Percentiles rank a stretch among this genome's conserved stretches.
Conservation (phyloP, 2,113 vertebrate species). For the Solea solea region DNA sequence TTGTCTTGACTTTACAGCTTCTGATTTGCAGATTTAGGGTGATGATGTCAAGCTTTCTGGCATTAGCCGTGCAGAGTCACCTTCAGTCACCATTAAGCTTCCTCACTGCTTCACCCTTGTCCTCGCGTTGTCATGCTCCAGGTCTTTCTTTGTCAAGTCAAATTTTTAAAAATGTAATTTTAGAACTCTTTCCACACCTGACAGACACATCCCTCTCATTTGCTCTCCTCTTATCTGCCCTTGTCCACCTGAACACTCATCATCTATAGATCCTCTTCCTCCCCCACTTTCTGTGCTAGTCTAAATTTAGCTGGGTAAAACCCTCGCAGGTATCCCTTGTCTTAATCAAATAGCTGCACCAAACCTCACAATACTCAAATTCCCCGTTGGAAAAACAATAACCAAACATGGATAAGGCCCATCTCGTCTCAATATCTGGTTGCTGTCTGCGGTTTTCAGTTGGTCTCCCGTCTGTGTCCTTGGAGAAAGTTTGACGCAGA, state of each 20-base stretch:
- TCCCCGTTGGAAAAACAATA: slow-evolving; percentile 47
- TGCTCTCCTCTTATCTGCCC: slow-evolving; percentile 21
- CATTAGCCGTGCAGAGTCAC: slow-evolving; percentile 40
- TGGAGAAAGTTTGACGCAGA: slow-evolving; percentile 27
- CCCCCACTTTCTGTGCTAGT: slow-evolving; percentile 20
- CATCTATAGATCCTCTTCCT: slow-evolving; percentile 18
- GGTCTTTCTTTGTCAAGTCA: not conserved
- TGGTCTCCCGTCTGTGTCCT: slow-evolving; percentile 34
- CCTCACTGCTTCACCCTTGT: slow-evolving; percentile 17
- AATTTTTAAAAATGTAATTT: too few relatives aligned
- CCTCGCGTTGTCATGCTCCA: not conserved
- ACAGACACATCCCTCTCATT: not conserved
- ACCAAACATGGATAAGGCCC: slow-evolving; percentile 5
- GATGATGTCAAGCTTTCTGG: slow-evolving; percentile 50
- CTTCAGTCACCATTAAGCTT: slow-evolving; percentile 38
- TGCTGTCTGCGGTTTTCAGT: slow-evolving; percentile 49
- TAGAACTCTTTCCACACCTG: not conserved
- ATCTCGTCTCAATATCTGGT: slow-evolving; percentile 37
- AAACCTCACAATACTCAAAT: slow-evolving; percentile 47
- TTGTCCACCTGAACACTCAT: slow-evolving; percentile 28
- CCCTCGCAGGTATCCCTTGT: slow-evolving; percentile 24
- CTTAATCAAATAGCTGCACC: slow-evolving; percentile 50
- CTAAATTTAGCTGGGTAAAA: slow-evolving; percentile 61
- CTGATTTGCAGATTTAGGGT: slow-evolving; percentile 39
- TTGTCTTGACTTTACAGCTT: slow-evolving; percentile 20